phyloP scores from a whole-genome alignment of 1,140 invertebrate species.

The Steinernema khuongi region DNA sequence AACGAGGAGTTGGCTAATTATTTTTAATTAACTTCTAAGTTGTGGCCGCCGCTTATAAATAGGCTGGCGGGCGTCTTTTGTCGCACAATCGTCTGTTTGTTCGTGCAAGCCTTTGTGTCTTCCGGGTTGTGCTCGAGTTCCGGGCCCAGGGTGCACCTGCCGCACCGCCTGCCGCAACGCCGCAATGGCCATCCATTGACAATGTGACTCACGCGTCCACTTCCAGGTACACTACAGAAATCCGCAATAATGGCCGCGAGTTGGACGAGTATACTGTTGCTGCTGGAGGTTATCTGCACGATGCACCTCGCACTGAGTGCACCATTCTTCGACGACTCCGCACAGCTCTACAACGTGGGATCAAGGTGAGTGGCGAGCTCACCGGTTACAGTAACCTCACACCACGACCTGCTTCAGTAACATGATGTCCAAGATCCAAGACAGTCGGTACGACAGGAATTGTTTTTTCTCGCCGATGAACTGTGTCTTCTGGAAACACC shows the following conservation, averaged over 20 bases:
- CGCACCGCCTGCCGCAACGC: too few species aligned
- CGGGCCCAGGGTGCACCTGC: neutral
- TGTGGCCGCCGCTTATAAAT: neutral
- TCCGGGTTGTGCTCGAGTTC: neutral
- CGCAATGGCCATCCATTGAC: neutral
- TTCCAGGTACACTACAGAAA: neutral
- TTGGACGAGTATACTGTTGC: slow-evolving; percentile 4
- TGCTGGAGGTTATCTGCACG: neutral
- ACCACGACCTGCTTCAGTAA: neutral
- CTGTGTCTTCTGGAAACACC: slow-evolving; percentile 13
- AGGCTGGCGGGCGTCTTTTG: neutral
- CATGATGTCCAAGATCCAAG: slow-evolving; percentile 13
- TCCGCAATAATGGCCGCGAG: neutral
- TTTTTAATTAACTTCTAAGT: slow-evolving; percentile 16
- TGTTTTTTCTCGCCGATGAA: slow-evolving; percentile 7
- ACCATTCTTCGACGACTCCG: slow-evolving; percentile 1
- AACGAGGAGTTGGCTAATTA: slow-evolving; percentile 7
- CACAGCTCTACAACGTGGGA: neutral
- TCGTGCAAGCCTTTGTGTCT: neutral
- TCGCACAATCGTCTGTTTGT: neutral
- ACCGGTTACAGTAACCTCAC: neutral
- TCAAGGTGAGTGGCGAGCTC: neutral
- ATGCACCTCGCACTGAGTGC: neutral
- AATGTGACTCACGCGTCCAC: neutral
- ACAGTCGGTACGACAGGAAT: slow-evolving; percentile 9